A percentile compares a stretch with the other conserved stretches of the same genome.
Conservation (phyloP, 2,797 vertebrate species). For the Xiphophorus birchmanni region DNA sequence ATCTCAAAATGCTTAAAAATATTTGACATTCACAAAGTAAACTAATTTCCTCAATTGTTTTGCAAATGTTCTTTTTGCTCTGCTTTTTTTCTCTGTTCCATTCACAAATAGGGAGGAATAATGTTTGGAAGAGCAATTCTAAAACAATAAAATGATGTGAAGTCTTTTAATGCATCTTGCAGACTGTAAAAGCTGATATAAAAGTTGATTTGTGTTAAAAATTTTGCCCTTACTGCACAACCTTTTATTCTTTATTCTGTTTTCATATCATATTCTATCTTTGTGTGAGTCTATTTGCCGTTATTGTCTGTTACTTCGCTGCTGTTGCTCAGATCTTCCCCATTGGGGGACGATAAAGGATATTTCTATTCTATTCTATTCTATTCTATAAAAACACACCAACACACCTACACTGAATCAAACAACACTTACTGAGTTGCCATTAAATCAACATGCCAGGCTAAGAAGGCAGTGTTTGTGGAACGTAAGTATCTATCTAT, state of each 20-base stretch:
- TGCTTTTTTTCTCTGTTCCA: neutral
- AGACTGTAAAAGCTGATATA: neutral
- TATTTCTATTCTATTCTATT: neutral
- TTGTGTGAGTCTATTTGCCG: no score
- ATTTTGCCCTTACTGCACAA: no score
- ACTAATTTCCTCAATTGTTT: neutral
- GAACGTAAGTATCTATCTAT: conserved; percentile 14
- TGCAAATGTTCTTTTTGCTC: neutral
- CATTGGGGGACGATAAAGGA: no score
- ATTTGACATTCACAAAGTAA: neutral
- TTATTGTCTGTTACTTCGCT: no score
- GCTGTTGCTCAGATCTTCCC: no score
- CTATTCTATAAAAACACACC: neutral
- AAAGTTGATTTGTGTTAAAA: no score
- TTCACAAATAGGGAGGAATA: neutral
- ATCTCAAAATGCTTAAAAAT: neutral
- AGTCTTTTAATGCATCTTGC: neutral
- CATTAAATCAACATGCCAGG: conserved; percentile 40
- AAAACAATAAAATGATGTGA: neutral
- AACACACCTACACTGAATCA: conserved; percentile 41
- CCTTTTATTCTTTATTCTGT: no score
- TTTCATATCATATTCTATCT: neutral
- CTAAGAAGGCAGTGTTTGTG: conserved; percentile 30
- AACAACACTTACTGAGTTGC: conserved; percentile 51
- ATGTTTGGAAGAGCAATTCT: neutral